Evolutionary conservation across 2,888 invertebrate genomes (phyloP).

Genomic region (Brachyopa scutellaris): DNA sequence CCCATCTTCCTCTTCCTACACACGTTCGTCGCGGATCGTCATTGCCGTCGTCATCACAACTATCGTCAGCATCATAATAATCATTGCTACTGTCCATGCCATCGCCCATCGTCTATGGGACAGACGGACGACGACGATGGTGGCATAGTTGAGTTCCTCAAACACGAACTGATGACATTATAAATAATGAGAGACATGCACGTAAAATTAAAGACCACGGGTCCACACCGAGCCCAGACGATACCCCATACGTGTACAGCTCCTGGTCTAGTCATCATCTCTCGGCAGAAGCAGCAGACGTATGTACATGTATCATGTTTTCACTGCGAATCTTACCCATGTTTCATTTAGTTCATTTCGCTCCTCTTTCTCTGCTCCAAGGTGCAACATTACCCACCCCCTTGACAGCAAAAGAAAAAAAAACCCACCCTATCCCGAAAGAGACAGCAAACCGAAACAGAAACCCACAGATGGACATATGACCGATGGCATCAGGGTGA

Average conservation of each 20-base stretch:
- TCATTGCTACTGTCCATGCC: slow-evolving; percentile 37
- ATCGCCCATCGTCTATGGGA: slow-evolving; percentile 2
- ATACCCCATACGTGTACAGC: slow-evolving; percentile 3
- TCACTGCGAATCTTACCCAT: slow-evolving; percentile 49
- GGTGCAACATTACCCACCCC: slow-evolving; percentile 59
- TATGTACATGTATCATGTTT: slow-evolving; percentile 52
- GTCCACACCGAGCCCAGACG: slow-evolving; percentile 35
- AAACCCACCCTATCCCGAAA: neutral
- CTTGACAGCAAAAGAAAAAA: neutral
- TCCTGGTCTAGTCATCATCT: neutral
- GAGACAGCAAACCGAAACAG: slow-evolving; percentile 43
- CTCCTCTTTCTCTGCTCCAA: slow-evolving; percentile 32
- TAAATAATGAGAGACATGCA: slow-evolving; percentile 71
- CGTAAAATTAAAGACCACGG: slow-evolving; percentile 69
- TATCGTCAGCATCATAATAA: slow-evolving; percentile 52
- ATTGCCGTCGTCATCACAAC: too few relatives aligned
- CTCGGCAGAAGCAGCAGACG: slow-evolving; percentile 3
- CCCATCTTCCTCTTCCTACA: neutral
- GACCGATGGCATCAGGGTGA: slow-evolving; percentile 60
- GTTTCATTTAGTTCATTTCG: slow-evolving; percentile 48
- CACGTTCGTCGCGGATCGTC: too few relatives aligned
- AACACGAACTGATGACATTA: slow-evolving; percentile 72
- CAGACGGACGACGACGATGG: neutral
- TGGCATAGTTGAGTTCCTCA: slow-evolving; percentile 57
- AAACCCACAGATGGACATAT: slow-evolving; percentile 71